Evolutionary conservation across 2,113 vertebrate species (phyloP), one percentile per base, ranked within the genome.

Genomic region (Catharus bicknelli): DNA sequence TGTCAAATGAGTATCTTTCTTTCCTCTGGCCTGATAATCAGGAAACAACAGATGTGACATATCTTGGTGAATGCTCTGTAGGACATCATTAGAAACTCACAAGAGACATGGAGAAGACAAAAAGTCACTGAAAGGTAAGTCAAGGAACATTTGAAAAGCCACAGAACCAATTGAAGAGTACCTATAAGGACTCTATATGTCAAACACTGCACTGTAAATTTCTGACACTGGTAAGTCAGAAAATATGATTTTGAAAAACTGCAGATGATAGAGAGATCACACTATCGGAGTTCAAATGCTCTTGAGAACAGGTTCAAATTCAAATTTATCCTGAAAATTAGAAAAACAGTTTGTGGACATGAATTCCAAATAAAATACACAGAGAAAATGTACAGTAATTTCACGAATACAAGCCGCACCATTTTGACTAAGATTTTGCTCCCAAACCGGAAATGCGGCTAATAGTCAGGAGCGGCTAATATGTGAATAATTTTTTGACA

Each of bases 311-410:
- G 20, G 40, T 79, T 68, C 11, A 79, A 94, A 72, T 70, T 70
- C 21, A 89, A 90, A 78, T 16, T 42, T 5, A 72, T 45, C 50
- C 51, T 86, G n/a, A 93, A 90, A 80, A 90, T 61, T 22, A 76
- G 19, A 76, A 48, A 58, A 80, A 76, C 7, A 36, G 11, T 66
- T 88, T 74, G 13, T 61, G 47, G 16, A 26, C 53, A 77, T 14
- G 27, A 64, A 81, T 68, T 79, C 27, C 22, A 61, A 93, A 74
- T 55, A 83, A 83, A 94, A 82, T 7, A 59, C 22, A 62, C 10
- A 66, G 91, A 62, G 51, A 82, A 16, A 64, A 29, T 30, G 51
- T 43, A 36, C 34, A 36, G 34, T 36, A 36, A 36, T 36, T 36
- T 36, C 34, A 36, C 34, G 34, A 36, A 36, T 36, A 36, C 34